Base-by-base conservation (phyloP, 2,797 vertebrate genomes). In the Glossophaga mutica region DNA sequence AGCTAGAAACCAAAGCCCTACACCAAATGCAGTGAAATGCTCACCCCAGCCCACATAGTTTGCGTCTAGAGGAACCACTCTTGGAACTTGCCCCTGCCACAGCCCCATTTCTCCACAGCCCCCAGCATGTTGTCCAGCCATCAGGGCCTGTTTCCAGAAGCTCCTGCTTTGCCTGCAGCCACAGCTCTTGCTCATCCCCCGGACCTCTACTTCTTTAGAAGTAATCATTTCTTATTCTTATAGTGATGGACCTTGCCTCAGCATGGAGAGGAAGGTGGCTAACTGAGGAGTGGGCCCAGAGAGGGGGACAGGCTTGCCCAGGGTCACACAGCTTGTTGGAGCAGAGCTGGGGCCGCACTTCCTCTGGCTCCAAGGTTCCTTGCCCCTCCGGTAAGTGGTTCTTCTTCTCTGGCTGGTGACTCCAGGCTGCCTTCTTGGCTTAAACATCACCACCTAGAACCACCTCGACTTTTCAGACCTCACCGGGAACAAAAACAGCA, bases 201-300 rank as follows among this genome's bases (percentile, higher is more conserved):
- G 9, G 11, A 42, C 19, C 9, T 46, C 29, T 84, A 29, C 34
- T 67, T 74, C 46, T 42, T 39, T 59, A 50, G 37, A 85, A 26
- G 78, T 24, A n/a, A 34, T 19, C 15, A 24, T 62, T 57, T 76
- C 44, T 90, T 92, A 50, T 59, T 85, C 16, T 84, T 74, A 39
- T 3, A 21, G 12, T 48, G 24, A 21, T 10, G 18, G 26, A 42
- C 7, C 0, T n/a, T 65, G 22, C n/a, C 21, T 29, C 32, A 16
- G 19, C 21, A 34, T 9, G 48, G 15, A 29, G 32, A 84, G 34
- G 24, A 8, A 42, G 52, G 79, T 39, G 67, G 48, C 11, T 39
- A 34, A 39, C 70, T 24, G 24, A 42, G 1, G 46, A 93, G 39
- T 39, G 48, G 32, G 12, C 52, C 44, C 34, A 62, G 24, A 52